These are phyloP conservation scores for Myiopsitta monachus DNA, from an alignment of 2,113 vertebrate genomes.

Conservation along the genomic window DNA sequence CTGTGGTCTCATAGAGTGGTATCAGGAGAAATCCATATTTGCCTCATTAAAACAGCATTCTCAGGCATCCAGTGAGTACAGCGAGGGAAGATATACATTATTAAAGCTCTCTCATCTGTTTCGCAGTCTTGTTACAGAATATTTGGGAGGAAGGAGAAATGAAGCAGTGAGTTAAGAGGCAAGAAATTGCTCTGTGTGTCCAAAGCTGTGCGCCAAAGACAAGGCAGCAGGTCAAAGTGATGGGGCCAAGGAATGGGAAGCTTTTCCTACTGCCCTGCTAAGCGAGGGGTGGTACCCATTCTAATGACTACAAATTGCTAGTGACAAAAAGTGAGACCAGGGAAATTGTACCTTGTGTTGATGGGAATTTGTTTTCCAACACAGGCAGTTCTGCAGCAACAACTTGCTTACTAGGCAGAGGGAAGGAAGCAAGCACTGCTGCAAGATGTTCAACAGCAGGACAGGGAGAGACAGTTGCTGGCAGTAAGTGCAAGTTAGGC, in stretches of 20 bases:
- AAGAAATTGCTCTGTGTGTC: neutral
- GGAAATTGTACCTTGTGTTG: neutral
- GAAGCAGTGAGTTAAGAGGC: neutral
- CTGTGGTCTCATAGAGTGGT: neutral
- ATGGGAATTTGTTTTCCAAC: neutral
- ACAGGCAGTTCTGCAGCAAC: neutral
- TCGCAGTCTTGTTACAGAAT: neutral
- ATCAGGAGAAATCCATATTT: neutral
- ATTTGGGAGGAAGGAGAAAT: neutral
- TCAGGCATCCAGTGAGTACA: neutral
- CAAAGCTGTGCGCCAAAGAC: too few relatives aligned
- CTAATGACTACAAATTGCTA: too few relatives aligned
- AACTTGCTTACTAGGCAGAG: neutral
- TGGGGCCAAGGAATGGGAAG: too few relatives aligned
- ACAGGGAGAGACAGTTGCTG: neutral
- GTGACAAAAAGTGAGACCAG: neutral
- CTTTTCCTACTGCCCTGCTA: too few relatives aligned
- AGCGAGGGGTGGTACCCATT: too few relatives aligned
- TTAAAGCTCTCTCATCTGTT: slow-evolving; percentile 4
- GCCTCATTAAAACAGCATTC: slow-evolving; percentile 26
- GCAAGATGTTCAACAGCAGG: neutral
- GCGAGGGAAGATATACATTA: neutral
- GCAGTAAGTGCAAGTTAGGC: neutral
- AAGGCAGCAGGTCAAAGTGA: too few relatives aligned
- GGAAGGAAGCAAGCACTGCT: neutral